A percentile compares a stretch with the other conserved stretches of the same genome.
These are phyloP conservation scores for Taenioides sp. DNA, from an alignment of 2,797 vertebrate genomes.

Conservation along the genomic window DNA sequence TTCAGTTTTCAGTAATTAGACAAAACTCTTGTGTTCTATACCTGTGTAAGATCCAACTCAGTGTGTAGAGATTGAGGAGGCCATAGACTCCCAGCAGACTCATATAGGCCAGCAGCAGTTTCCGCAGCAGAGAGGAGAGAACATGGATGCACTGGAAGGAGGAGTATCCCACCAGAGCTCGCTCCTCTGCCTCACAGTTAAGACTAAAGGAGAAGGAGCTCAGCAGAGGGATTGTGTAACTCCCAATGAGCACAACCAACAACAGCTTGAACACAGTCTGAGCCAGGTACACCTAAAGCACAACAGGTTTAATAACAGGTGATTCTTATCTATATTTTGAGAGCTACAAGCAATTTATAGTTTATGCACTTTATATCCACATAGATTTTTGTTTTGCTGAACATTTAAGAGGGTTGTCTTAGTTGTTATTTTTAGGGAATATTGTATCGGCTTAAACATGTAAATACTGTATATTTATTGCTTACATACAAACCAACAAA, in stretches of 20 bases:
- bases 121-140: slow-evolving; percentile 79
- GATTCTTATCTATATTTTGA: neutral
- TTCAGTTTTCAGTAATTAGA: neutral
- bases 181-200: slow-evolving; percentile 70
- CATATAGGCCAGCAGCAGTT: slow-evolving; percentile 79
- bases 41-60: slow-evolving; percentile 81
- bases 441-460: too few species aligned
- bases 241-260: slow-evolving; percentile 69
- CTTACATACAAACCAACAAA: too few species aligned
- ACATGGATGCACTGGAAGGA: slow-evolving; percentile 80
- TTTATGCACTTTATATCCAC: neutral
- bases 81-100: slow-evolving; percentile 76
- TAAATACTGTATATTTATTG: too few species aligned
- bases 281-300: slow-evolving; percentile 76
- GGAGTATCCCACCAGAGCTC: slow-evolving; percentile 72
- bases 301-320: neutral
- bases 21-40: slow-evolving; percentile 19
- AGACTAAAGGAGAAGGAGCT: slow-evolving; percentile 77
- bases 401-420: neutral
- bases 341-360: too few species aligned
- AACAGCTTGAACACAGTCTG: slow-evolving; percentile 80
- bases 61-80: slow-evolving; percentile 75
- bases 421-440: neutral
- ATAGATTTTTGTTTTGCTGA: neutral
- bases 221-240: slow-evolving; percentile 77